Conservation (phyloP, 2,888 invertebrate species). For the Aphidoletes aphidimyza region DNA sequence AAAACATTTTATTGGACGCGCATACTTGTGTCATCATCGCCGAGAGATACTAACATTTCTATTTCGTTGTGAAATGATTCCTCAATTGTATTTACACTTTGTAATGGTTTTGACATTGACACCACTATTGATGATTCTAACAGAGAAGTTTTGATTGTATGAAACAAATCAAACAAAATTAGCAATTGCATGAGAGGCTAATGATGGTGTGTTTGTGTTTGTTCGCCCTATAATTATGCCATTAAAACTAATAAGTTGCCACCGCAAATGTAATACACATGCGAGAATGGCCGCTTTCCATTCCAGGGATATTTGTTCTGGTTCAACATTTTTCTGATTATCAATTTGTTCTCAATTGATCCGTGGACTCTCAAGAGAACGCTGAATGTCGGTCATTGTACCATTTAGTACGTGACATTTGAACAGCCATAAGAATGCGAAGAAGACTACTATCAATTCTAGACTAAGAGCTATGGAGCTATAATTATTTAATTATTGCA, state of each 20-base stretch:
- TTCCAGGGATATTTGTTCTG: no score
- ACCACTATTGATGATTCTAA: no score
- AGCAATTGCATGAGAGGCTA: background rate
- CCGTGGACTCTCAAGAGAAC: background rate
- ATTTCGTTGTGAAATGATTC: background rate
- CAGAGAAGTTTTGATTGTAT: no score
- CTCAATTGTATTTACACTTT: background rate
- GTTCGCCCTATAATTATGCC: background rate
- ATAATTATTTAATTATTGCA: no score
- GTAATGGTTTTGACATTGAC: background rate
- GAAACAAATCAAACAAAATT: conserved; percentile 12
- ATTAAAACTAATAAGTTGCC: conserved; percentile 33
- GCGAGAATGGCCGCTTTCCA: background rate
- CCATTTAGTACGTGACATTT: conserved; percentile 31
- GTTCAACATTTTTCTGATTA: conserved; percentile 16
- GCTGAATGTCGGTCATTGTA: background rate
- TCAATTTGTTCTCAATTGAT: conserved; percentile 34
- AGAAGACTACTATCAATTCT: no score
- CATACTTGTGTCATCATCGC: background rate
- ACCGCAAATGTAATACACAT: conserved; percentile 17
- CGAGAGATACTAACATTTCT: background rate
- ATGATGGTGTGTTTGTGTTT: background rate
- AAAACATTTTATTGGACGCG: no score
- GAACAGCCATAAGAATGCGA: background rate
- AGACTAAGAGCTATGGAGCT: no score